Evolutionary conservation across 1,140 invertebrate species (phyloP), one percentile per base, ranked within the genome.

Genomic region (Thaumatotibia leucotreta): DNA sequence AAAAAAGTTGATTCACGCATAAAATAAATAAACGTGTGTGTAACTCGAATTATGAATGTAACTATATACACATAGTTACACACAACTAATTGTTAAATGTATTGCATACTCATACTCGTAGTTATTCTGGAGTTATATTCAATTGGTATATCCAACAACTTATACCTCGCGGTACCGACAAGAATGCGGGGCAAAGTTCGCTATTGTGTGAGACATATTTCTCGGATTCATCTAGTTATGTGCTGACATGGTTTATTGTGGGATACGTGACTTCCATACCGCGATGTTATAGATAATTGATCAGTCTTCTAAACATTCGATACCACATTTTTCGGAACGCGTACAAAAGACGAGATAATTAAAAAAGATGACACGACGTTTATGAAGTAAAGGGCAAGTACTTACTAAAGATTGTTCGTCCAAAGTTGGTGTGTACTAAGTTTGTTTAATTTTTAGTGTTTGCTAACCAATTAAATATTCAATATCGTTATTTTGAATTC

Each of bases 141-240:
- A 11, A 14, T n/a, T 35, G n/a, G 33, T n/a, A 4, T 35, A n/a
- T 35, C 11, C 11, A 14, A 14, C 3, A 35, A 1, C 33, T 35
- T 1, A 8, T 4, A 6, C 32, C 32, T 11, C 14, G 8, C n/a
- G 39, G 14, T 20, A 45, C 14, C 0, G 17, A 20, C 4, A 6
- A 1, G 17, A 17, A 20, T 0, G 20, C 14, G 6, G 1, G n/a
- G 14, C 39, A 6, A 58, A 24, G 52, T 29, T 27, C 24, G 3
- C 23, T 31, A 29, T 27, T 58, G 52, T 27, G 14, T 45, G 14
- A 58, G 52, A 58, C 52, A 58, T 29, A 58, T 58, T 58, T 58
- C 52, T 14, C n/a, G 14, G 52, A 58, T 27, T 24, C 52, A 24
- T 27, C 52, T 58, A 58, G 52, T 58, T 58, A 27, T 45, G 17